These are phyloP conservation scores for Zoanthus sansibaricus DNA, from an alignment of 92 coral and sea anemone species.

Conservation along the genomic window DNA sequence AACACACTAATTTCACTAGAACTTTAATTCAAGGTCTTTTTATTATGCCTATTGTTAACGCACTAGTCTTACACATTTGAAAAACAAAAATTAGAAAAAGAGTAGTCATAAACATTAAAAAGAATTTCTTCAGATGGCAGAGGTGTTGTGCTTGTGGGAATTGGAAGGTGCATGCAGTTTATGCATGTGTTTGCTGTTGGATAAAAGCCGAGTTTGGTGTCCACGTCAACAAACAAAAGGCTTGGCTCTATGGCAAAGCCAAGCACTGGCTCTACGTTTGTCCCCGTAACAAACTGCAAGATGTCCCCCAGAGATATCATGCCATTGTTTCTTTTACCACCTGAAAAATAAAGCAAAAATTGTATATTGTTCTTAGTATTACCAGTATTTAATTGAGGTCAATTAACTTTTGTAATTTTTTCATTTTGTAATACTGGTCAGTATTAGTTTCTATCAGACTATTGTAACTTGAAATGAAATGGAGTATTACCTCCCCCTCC, in stretches of 20 bases:
- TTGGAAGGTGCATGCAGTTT: constrained; percentile 37
- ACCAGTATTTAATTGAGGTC: background rate
- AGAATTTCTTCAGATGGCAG: constrained; percentile 18
- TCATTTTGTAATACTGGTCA: background rate
- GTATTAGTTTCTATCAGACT: background rate
- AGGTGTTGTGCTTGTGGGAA: constrained; percentile 12
- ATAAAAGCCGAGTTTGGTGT: constrained; percentile 7
- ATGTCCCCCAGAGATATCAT: constrained; percentile 7
- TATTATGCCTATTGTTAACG: background rate
- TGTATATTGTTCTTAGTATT: background rate
- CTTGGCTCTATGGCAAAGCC: constrained; percentile 37
- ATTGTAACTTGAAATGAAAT: background rate
- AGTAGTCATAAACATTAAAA: constrained; percentile 25
- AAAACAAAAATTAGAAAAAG: constrained; percentile 29
- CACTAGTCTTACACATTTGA: constrained; percentile 8
- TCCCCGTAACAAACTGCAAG: no score
- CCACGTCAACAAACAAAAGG: constrained; percentile 21
- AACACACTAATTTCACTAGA: no score
- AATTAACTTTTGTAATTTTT: no score
- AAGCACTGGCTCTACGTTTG: constrained; percentile 17
- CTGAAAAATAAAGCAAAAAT: background rate
- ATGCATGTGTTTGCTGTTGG: constrained; percentile 31
- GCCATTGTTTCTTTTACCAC: constrained; percentile 3
- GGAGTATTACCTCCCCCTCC: background rate
- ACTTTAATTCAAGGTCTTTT: no score